A percentile compares a stretch with the other conserved stretches of the same genome.
Conservation (phyloP, 2,888 invertebrate genomes). For the Tenodera sinensis region DNA sequence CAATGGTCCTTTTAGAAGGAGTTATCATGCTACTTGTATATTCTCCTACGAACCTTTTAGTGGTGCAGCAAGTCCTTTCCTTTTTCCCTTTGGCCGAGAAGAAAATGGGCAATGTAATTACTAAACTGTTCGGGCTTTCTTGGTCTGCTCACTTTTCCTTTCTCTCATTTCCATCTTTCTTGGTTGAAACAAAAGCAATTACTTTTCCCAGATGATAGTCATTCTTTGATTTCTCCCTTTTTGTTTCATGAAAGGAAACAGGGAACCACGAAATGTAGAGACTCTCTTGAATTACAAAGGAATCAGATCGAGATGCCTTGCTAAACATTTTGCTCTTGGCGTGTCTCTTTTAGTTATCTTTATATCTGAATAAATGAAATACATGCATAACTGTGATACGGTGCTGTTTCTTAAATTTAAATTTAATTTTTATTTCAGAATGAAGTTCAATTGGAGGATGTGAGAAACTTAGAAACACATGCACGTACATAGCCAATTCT, state of each 20-base stretch:
- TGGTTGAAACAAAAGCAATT: constrained; percentile 25
- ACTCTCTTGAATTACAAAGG: not conserved
- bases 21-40: not conserved
- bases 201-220: constrained; percentile 17
- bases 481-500: no score
- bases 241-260: not conserved
- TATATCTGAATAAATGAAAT: not conserved
- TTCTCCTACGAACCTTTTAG: not conserved
- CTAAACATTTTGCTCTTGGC: not conserved
- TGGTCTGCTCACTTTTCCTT: not conserved
- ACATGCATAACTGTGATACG: no score
- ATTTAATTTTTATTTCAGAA: no score
- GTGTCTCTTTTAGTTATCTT: not conserved
- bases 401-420: no score
- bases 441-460: no score
- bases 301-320: no score
- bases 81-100: not conserved
- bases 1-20: not conserved
- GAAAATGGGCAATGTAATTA: constrained; percentile 27
- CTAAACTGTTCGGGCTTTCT: constrained; percentile 3
- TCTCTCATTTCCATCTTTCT: not conserved
- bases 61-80: not conserved
- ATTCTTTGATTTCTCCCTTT: constrained; percentile 15
- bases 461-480: no score
- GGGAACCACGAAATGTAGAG: not conserved